Percentiles rank a stretch among this genome's conserved stretches.
Evolutionary conservation across 2,113 vertebrate species (phyloP).

Genomic region (Pteropus alecto): DNA sequence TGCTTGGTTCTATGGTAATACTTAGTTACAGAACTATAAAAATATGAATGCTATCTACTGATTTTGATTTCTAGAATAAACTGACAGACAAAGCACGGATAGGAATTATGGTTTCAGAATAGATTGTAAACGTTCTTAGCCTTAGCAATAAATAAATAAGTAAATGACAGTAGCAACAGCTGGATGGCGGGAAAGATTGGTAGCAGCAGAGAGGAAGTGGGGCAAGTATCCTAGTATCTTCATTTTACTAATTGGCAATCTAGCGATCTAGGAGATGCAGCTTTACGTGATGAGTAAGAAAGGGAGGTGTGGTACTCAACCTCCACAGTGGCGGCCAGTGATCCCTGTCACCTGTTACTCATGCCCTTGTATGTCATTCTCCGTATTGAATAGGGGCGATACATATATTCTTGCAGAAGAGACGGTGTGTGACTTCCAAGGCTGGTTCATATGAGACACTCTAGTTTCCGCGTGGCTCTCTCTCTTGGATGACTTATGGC

Average conservation of each 20-base stretch:
- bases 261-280: not conserved
- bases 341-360: not conserved
- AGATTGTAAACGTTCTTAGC: not conserved
- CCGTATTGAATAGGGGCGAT: not conserved
- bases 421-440: not conserved
- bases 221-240: not conserved
- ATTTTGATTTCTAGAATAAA: not conserved
- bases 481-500: not conserved
- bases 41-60: not conserved
- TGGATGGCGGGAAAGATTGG: not conserved
- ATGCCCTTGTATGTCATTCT: not conserved
- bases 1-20: no score
- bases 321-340: not conserved
- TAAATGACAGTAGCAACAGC: not conserved
- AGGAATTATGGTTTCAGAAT: not conserved
- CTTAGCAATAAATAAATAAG: not conserved
- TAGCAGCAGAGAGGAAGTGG: not conserved
- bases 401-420: not conserved
- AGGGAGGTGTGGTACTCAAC: not conserved
- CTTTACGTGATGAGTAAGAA: not conserved
- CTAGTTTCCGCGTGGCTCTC: no score
- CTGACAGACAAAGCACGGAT: not conserved
- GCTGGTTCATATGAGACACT: not conserved
- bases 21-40: not conserved
- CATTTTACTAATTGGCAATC: not conserved